Evolutionary conservation across 2,888 invertebrate species (phyloP).

Genomic region (Lasioglossum calceatum): DNA sequence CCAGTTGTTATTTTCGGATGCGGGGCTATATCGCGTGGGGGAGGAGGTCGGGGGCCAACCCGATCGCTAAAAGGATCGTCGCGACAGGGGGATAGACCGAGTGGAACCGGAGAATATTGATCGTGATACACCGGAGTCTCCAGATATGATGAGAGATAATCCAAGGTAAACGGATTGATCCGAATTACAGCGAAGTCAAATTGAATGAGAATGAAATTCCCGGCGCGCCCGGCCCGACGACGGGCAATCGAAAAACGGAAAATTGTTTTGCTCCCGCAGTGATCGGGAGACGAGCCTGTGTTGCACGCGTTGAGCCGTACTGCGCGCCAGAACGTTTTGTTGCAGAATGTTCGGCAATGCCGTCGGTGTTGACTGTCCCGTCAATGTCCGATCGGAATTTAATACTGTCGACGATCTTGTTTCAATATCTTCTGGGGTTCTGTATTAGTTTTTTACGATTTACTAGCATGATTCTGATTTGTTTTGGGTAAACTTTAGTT

Average conservation of each 20-base stretch:
- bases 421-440: background rate
- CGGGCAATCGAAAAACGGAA: conserved; percentile 10
- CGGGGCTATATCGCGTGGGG: conserved; percentile 50
- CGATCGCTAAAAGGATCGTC: conserved; percentile 44
- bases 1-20: conserved; percentile 79
- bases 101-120: conserved; percentile 42
- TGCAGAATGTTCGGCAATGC: background rate
- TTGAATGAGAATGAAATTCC: conserved; percentile 26
- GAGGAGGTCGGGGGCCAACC: background rate
- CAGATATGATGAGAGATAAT: conserved; percentile 27
- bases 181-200: conserved; percentile 22
- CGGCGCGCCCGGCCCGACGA: background rate
- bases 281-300: background rate
- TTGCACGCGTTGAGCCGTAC: background rate
- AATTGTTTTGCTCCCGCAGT: background rate
- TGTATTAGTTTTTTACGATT: background rate
- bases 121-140: conserved; percentile 40
- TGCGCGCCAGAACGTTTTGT: background rate
- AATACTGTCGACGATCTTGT: background rate
- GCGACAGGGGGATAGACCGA: conserved; percentile 28
- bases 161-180: conserved; percentile 40
- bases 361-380: background rate
- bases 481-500: too few species aligned
- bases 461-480: too few species aligned
- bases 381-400: background rate